Evolutionary conservation across 2,113 vertebrate genomes (phyloP).

Genomic region (Brachypteracias leptosomus): DNA sequence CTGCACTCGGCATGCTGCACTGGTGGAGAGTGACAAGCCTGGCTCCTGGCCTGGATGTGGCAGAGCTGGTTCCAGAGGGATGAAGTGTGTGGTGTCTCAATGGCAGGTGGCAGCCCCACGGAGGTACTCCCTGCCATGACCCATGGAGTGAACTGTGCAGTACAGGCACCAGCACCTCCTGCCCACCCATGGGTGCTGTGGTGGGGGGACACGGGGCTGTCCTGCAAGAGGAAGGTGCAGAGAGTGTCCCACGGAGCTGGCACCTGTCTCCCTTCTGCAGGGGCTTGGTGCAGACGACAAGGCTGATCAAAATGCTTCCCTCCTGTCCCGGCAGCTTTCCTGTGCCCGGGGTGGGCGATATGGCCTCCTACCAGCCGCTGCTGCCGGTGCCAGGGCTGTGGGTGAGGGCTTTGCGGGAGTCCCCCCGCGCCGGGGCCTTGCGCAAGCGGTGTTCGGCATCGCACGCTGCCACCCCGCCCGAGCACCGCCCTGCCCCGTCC

Average conservation of each 20-base stretch:
- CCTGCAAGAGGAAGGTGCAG: not conserved
- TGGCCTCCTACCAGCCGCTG: not conserved
- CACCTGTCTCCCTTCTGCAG: not conserved
- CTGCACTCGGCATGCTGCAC: not conserved
- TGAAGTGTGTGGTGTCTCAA: not conserved
- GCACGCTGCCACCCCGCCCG: not conserved
- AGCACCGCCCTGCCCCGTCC: too few species aligned
- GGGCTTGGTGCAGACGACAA: too few species aligned
- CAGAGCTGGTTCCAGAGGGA: not conserved
- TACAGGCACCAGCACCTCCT: not conserved
- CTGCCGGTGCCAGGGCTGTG: not conserved
- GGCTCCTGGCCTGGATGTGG: not conserved
- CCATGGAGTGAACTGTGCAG: not conserved
- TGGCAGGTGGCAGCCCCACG: not conserved
- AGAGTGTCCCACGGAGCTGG: not conserved
- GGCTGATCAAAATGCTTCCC: not conserved
- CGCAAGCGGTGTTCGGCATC: not conserved
- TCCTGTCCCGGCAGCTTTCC: too few species aligned
- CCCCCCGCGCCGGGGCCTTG: too few species aligned
- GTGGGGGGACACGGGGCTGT: accelerated
- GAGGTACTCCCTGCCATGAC: not conserved
- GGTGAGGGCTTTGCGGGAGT: too few species aligned
- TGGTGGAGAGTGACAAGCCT: not conserved
- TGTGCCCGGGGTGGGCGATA: not conserved
- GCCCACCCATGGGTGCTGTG: not conserved